Conservation (phyloP, 2,113 vertebrate species). For the Lepisosteus osseus region DNA sequence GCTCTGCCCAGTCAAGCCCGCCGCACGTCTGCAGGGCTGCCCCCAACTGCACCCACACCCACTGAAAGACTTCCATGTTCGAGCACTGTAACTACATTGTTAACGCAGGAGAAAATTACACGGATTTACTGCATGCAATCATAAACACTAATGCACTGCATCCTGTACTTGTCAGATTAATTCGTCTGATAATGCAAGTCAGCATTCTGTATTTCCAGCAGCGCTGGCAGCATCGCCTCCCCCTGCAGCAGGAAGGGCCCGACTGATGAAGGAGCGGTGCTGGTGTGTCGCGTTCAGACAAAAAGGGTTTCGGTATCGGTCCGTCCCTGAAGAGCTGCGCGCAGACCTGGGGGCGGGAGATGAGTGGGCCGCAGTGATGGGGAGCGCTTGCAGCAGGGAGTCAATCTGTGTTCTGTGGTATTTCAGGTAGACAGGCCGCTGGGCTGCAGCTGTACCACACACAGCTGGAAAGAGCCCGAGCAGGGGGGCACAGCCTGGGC, state of each 20-base stretch:
- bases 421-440: slow-evolving; percentile 52
- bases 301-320: slow-evolving; percentile 6
- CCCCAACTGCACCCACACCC: too few species aligned
- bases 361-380: neutral
- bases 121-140: too few species aligned
- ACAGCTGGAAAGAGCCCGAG: too few species aligned
- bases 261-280: too few species aligned
- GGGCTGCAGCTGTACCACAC: neutral
- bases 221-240: neutral
- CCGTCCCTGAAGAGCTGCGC: neutral
- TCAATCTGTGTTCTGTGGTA: slow-evolving; percentile 78
- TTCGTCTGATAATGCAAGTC: neutral
- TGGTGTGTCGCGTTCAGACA: neutral
- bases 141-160: too few species aligned
- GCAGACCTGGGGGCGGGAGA: neutral
- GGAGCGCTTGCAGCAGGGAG: slow-evolving; percentile 22
- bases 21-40: too few species aligned
- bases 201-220: neutral
- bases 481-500: too few species aligned
- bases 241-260: neutral
- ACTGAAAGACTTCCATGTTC: too few species aligned
- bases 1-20: too few species aligned
- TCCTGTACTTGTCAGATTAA: neutral
- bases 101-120: too few species aligned
- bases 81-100: too few species aligned